A percentile compares a stretch with the other conserved stretches of the same genome.
Evolutionary conservation across 1,140 invertebrate genomes (phyloP).

Genomic region (Bacillus rossius): DNA sequence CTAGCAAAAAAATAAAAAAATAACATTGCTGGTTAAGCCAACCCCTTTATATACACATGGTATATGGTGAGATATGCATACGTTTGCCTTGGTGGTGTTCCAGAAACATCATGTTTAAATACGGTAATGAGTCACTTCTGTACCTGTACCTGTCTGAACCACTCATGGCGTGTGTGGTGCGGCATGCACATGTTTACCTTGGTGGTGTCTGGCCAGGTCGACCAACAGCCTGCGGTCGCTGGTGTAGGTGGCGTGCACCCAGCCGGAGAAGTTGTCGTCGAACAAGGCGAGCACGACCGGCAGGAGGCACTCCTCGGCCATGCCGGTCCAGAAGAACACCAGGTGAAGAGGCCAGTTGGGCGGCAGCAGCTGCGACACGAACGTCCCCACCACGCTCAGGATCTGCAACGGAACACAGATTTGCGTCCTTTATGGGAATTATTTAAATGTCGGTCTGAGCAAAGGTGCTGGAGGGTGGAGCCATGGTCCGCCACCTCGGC

Average conservation of each 20-base stretch:
- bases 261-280: conserved; percentile 46
- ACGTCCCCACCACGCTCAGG: conserved; percentile 33
- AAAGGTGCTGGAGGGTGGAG: too few relatives aligned
- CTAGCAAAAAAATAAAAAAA: too few relatives aligned
- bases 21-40: too few relatives aligned
- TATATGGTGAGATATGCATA: too few relatives aligned
- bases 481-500: neutral
- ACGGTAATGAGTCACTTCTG: too few relatives aligned
- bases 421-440: too few relatives aligned
- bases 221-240: conserved; percentile 25
- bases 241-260: conserved; percentile 44
- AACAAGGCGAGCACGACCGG: conserved; percentile 45
- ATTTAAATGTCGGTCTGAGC: too few relatives aligned
- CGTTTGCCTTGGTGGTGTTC: too few relatives aligned
- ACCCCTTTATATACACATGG: too few relatives aligned
- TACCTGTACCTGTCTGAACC: too few relatives aligned
- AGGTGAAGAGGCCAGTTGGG: conserved; percentile 30
- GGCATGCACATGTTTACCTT: conserved; percentile 19
- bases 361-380: conserved; percentile 37
- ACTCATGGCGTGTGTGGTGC: too few relatives aligned
- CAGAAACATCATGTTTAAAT: too few relatives aligned
- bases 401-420: neutral
- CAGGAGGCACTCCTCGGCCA: conserved; percentile 44
- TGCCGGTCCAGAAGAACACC: conserved; percentile 42
- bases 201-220: conserved; percentile 23